Base-by-base conservation (phyloP, 2,888 invertebrate genomes). In the Troides oblongomaculatus region DNA sequence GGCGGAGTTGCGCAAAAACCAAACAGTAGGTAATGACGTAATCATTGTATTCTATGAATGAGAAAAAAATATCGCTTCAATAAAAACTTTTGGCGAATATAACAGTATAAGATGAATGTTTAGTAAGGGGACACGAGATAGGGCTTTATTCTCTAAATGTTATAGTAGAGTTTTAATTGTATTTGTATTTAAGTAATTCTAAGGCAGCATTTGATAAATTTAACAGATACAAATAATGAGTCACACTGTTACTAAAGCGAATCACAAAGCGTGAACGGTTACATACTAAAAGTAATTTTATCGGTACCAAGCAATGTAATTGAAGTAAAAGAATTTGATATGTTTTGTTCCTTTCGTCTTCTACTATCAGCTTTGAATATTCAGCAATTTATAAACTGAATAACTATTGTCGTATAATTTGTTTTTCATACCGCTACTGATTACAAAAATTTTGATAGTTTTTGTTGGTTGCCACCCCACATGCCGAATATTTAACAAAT, bases 1-100 rank as follows among this genome's bases (percentile, higher is more conserved):
- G 66, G 53, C 73, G 73, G 66, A 69, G 72, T 78, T 75, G 72
- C 75, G 77, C 78, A 81, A 81, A 84, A 84, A 79, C 79, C 72
- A 75, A 84, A 81, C 80, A 77, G 83, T 81, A 83, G 80, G 66
- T 73, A 84, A 82, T 90, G 90, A 90, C 82, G 86, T 85, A 88
- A 88, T 85, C 85, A 74, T 66, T 75, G 71, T 72, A 70, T 79
- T 82, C 80, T 83, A 83, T 88, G 84, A 89, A 89, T 88, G 86
- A 88, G 87, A 85, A 85, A 43, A 46, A 58, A 85, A 83, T 68
- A 68, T 69, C 61, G 67, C 68, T 60, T 64, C 60, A 67, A 71
- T 74, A 71, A 78, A 82, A 84, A 83, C 79, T 77, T 73, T 70
- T 74, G 74, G 69, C 76, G 70, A 79, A 81, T 59, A 76, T 84